Base-by-base conservation (phyloP, 2,888 invertebrate genomes). In the Epirrhoe alternata region DNA sequence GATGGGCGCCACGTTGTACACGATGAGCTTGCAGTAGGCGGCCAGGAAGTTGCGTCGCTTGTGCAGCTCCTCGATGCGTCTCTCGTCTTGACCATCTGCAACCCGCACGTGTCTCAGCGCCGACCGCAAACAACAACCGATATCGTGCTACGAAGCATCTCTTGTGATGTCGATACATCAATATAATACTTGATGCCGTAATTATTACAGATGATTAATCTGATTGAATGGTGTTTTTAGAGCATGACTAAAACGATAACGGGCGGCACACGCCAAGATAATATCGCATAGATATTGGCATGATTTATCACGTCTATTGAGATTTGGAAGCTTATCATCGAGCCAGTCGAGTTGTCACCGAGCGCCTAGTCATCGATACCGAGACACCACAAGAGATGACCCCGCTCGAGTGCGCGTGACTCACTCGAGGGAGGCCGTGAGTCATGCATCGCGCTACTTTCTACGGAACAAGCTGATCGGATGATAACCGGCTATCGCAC, bases 1-100 rank as follows among this genome's bases (percentile, higher is more conserved):
- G 0, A 99, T 97, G 33, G 98, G 98, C 87, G 99, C 95, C 75
- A 99, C 97, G 87, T 99, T 99, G 94, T 99, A 99, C 60, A 99
- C 98, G 78, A 99, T 97, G 56, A 99, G 94, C 92, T 99, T 99
- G 93, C 99, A 99, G 90, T 98, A 99, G 17, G 98, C 97, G 0
- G 99, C 99, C 71, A 99, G 94, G 87, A 99, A 98, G 89, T 98
- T 99, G 74, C 99, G 95, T 66, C 98, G 95, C 89, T 99, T 99
- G 93, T 99, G 99, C 51, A 99, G 93, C 84, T 98, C 98, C 93
- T 99, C 99, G 81, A 99, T 99, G 76, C 98, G 97, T 71, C 98
- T 97, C 89, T 99, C 99, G 88, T 99, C 99, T 87, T 98, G 97
- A 79, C 97, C 97, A 77, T 97, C 97, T 95, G 94, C 79, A 83